A percentile compares a stretch with the other conserved stretches of the same genome.
Evolutionary conservation across 2,797 vertebrate species (phyloP).

Genomic region (Danionella dracula): DNA sequence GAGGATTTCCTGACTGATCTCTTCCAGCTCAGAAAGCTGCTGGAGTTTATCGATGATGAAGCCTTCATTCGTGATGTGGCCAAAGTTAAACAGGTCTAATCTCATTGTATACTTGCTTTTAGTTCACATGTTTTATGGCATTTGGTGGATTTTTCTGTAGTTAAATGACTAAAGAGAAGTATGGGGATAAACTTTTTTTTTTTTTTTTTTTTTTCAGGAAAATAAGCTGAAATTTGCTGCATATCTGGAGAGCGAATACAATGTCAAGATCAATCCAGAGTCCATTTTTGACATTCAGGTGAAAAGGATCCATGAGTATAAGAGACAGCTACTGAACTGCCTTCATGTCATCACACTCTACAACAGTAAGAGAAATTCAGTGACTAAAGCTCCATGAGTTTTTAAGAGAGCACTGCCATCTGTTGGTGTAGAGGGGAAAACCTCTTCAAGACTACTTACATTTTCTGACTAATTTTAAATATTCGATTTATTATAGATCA

Average conservation of each 20-base stretch:
- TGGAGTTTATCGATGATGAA: slow-evolving; percentile 68
- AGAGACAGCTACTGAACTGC: slow-evolving; percentile 81
- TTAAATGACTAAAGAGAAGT: neutral
- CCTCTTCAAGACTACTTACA: neutral
- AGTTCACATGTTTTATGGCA: neutral
- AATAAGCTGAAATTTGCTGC: slow-evolving; percentile 81
- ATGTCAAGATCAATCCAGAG: slow-evolving; percentile 74
- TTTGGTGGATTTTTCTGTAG: neutral
- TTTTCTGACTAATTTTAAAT: no score
- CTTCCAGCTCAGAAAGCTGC: slow-evolving; percentile 73
- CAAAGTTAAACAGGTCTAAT: slow-evolving; percentile 77
- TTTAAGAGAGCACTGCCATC: slow-evolving; percentile 8
- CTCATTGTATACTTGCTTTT: neutral
- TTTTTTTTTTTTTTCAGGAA: slow-evolving; percentile 62
- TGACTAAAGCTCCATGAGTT: no score
- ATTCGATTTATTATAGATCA: neutral
- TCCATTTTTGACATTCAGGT: slow-evolving; percentile 84
- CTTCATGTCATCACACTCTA: slow-evolving; percentile 77
- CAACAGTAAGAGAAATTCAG: slow-evolving; percentile 68
- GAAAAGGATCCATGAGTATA: slow-evolving; percentile 85
- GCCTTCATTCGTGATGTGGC: slow-evolving; percentile 76
- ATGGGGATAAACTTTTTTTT: neutral
- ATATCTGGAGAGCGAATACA: slow-evolving; percentile 74
- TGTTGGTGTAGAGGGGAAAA: neutral
- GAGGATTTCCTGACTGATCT: slow-evolving; percentile 79